A percentile compares a stretch with the other conserved stretches of the same genome.
These are phyloP conservation scores for Laspeyria flexula DNA, from an alignment of 2,888 invertebrate genomes.

Conservation along the genomic window DNA sequence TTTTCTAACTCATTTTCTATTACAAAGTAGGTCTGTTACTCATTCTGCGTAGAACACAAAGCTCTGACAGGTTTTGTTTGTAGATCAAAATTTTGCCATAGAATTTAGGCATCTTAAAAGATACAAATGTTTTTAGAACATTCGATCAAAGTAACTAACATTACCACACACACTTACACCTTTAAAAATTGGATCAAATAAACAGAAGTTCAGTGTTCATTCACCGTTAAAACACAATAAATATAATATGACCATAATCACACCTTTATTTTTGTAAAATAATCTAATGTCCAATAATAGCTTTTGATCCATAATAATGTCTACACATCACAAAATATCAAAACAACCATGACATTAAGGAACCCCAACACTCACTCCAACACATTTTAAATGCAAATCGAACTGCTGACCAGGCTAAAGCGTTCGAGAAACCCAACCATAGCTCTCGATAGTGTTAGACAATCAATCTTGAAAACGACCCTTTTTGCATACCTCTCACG, in stretches of 20 bases:
- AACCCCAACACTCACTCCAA: slow-evolving; percentile 3
- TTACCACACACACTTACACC: too few species aligned
- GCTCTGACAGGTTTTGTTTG: slow-evolving; percentile 10
- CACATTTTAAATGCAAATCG: slow-evolving; percentile 43
- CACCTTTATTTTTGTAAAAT: too few species aligned
- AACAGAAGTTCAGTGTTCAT: too few species aligned
- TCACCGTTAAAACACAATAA: too few species aligned
- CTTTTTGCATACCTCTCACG: slow-evolving; percentile 68
- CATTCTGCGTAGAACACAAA: slow-evolving; percentile 18
- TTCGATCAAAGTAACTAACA: too few species aligned
- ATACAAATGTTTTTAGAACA: not conserved
- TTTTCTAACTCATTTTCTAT: slow-evolving; percentile 26
- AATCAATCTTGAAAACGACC: slow-evolving; percentile 80
- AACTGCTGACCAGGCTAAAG: slow-evolving; percentile 53
- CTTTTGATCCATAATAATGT: too few species aligned
- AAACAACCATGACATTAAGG: slow-evolving; percentile 38
- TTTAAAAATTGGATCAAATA: too few species aligned
- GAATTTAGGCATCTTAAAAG: slow-evolving; percentile 1
- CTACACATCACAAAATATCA: not conserved
- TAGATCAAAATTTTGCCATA: slow-evolving; percentile 8
- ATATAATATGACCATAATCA: too few species aligned
- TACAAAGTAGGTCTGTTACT: slow-evolving; percentile 10
- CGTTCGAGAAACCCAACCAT: slow-evolving; percentile 52
- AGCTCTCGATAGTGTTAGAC: slow-evolving; percentile 67
- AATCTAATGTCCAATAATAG: too few species aligned